Percentiles rank a stretch among this genome's conserved stretches.
phyloP scores from a whole-genome alignment of 2,113 vertebrate species.

The Terrapene triunguis region DNA sequence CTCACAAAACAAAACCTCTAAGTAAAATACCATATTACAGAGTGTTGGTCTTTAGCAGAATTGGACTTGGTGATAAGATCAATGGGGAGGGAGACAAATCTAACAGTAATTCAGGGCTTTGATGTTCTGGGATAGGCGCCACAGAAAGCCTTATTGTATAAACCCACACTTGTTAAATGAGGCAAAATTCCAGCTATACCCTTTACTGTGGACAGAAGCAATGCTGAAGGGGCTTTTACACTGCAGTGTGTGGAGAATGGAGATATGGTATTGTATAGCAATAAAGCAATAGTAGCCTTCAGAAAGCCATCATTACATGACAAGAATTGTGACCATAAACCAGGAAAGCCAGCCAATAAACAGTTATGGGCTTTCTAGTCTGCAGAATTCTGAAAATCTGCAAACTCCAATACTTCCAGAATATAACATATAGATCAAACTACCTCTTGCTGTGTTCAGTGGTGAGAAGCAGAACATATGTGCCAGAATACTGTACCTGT shows the following conservation, averaged over 20 bases:
- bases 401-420: conserved; percentile 7
- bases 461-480: conserved; percentile 36
- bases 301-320: rapidly evolving
- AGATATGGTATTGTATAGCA: background rate
- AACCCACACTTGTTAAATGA: rapidly evolving
- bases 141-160: conserved; percentile 45
- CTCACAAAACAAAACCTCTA: conserved; percentile 12
- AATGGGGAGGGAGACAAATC: background rate
- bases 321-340: conserved; percentile 13
- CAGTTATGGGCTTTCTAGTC: background rate
- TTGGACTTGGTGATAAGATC: conserved; percentile 40
- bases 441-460: conserved; percentile 51
- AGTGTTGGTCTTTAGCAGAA: background rate
- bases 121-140: background rate
- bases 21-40: conserved; percentile 23
- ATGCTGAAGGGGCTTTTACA: background rate
- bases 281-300: background rate
- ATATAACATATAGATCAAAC: background rate
- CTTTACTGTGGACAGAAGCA: background rate
- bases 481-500: background rate
- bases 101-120: conserved; percentile 22
- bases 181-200: conserved; percentile 8
- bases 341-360: background rate
- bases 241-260: background rate
- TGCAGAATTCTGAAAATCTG: conserved; percentile 43